phyloP scores from a whole-genome alignment of 2,113 vertebrate genomes.

The Xenopus borealis region DNA sequence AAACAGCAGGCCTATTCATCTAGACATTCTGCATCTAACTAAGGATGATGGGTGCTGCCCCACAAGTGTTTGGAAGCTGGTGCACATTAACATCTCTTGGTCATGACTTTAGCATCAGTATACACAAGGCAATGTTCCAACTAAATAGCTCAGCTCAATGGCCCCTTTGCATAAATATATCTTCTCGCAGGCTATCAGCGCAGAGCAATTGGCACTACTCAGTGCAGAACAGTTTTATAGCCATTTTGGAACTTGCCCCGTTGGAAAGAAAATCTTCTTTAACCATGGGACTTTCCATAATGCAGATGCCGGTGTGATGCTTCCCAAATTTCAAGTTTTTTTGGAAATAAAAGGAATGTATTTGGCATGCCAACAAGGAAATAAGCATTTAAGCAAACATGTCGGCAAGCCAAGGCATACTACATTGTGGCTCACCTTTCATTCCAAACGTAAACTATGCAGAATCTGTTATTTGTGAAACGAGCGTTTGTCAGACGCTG shows the following conservation, averaged over 20 bases:
- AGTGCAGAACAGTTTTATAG: background rate
- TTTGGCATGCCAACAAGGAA: slow-evolving; percentile 55
- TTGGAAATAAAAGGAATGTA: slow-evolving; percentile 56
- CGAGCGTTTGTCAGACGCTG: slow-evolving; percentile 45
- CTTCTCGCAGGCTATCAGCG: background rate
- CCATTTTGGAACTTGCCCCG: background rate
- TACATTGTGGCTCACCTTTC: slow-evolving; percentile 53
- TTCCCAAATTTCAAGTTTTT: slow-evolving; percentile 48
- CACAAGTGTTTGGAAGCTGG: no score
- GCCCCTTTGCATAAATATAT: no score
- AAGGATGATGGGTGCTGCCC: no score
- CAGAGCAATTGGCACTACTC: background rate
- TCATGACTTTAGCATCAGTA: no score
- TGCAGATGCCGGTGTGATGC: slow-evolving; percentile 48
- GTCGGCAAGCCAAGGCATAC: slow-evolving; percentile 54
- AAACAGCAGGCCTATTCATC: no score
- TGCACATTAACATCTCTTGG: no score
- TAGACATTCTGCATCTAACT: no score
- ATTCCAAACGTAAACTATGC: slow-evolving; percentile 58
- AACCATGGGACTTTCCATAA: slow-evolving; percentile 54
- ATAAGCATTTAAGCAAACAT: slow-evolving; percentile 46
- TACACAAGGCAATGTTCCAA: no score
- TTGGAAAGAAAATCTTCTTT: slow-evolving; percentile 40
- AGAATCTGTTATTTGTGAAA: slow-evolving; percentile 51
- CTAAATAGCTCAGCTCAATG: no score